Base-by-base conservation (phyloP, 2,797 vertebrate genomes). In the Cossypha caffra region DNA sequence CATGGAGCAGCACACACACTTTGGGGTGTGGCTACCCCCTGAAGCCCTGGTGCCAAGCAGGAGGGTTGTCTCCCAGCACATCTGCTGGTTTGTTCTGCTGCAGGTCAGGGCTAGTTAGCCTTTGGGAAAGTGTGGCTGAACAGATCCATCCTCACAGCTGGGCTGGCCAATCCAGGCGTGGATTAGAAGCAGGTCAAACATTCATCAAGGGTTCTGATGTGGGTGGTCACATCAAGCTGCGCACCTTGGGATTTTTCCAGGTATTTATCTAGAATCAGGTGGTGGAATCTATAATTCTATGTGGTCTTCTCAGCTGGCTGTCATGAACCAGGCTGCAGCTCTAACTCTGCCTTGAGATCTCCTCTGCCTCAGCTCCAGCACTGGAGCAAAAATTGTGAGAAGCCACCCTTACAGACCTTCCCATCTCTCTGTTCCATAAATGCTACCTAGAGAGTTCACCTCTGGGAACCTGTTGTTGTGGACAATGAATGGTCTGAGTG, bases 231-330 rank as follows among this genome's bases (percentile, higher is more conserved):
- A 28, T 16, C 76, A 48, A 16, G 13, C 29, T 1, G 0, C 25
- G 23, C 13, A 55, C 9, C 5, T 63, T 18, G 18, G 58, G 33
- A 11, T 38, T 51, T 59, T 72, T n/a, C 21, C 72, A 59, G 31
- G 2, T 35, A 10, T n/a, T 73, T 42, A 6, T 38, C 45, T 52
- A 42, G 54, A 86, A 91, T 13, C 16, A 26, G 17, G 3, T 17
- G 37, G 7, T 73, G 28, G 73, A 68, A 43, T 78, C 29, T 24
- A 0, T 54, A 50, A 16, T 17, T 61, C 8, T 14, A 7, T n/a
- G 9, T 33, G 28, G 9, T 40, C 3, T 5, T 45, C 26, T 61
- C 0, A 0, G 13, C 33, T 7, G 3, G 9, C 33, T 86, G 25
- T 9, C 5, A 16, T 20, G 31, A 54, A 2, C 4, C 20, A 58